Base-by-base conservation (phyloP, 1,140 invertebrate species). In the Calephelis virginiensis region DNA sequence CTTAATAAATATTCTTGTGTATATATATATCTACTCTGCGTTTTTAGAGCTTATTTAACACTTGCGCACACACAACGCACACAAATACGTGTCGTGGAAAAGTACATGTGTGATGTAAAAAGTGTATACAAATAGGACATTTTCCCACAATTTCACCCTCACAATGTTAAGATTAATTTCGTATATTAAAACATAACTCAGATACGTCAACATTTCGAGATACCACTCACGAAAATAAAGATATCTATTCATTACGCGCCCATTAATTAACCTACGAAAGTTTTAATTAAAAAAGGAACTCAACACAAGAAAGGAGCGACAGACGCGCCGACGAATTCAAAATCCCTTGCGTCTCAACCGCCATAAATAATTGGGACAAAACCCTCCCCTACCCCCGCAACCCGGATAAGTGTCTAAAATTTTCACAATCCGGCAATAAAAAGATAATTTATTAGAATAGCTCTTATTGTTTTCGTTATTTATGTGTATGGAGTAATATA, bases 381-480 rank as follows among this genome's bases (percentile, higher is more conserved):
- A 89, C 82, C 77, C 82, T 73, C 71, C 78, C 65, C 73, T 72
- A 66, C 73, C 73, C 67, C 68, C 70, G 66, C 63, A 69, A 79
- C 82, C 83, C 80, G 87, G 86, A 89, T 89, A 91, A 89, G 89
- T 91, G 89, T 91, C 89, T 85, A 88, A 91, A 90, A 91, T 89
- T 91, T 91, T 89, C 86, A 91, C 89, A 91, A 89, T 89, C 89
- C 89, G 81, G 89, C 86, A 91, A 91, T 91, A 89, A 91, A 91
- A 91, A 91, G 86, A 87, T 89, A 91, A 91, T 89, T 91, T 91
- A 89, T 89, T 89, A 89, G 83, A 87, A 89, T 89, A 89, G 86
- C 89, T 89, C 86, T 89, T 91, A 91, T 91, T 91, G 89, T 89
- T 91, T 91, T 88, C 82, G 84, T 90, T 91, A 91, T 90, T 91